Evolutionary conservation across 2,888 invertebrate species (phyloP).

Genomic region (Cheilosia soror): DNA sequence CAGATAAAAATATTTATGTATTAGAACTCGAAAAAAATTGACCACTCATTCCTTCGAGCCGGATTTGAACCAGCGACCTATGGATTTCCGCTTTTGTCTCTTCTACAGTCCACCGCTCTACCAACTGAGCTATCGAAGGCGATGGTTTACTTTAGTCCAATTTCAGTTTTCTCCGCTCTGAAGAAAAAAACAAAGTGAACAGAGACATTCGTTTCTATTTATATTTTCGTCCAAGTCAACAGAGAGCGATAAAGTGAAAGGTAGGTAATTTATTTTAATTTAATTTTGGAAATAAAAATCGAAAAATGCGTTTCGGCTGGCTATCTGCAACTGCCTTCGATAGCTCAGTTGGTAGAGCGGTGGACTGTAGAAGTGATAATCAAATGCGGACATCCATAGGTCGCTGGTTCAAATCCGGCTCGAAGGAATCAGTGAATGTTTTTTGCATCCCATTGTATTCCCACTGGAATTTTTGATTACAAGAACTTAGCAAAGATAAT

Average conservation of each 20-base stretch:
- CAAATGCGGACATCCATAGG: slow-evolving; percentile 76
- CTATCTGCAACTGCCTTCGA: slow-evolving; percentile 47
- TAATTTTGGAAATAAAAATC: too few species aligned
- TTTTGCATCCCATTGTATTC: too few species aligned
- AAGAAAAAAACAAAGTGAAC: background rate
- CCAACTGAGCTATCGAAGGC: slow-evolving; percentile 75
- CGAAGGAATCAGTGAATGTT: slow-evolving; percentile 62
- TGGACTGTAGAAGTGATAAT: slow-evolving; percentile 69
- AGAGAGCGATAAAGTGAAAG: too few species aligned
- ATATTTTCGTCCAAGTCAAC: too few species aligned
- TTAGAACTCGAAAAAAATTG: slow-evolving; percentile 15
- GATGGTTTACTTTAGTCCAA: slow-evolving; percentile 23
- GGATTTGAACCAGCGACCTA: slow-evolving; percentile 78
- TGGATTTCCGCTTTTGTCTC: slow-evolving; percentile 75
- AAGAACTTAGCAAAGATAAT: too few species aligned
- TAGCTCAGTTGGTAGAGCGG: slow-evolving; percentile 75
- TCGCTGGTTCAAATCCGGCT: slow-evolving; percentile 78
- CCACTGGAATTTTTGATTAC: too few species aligned
- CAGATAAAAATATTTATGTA: too few species aligned
- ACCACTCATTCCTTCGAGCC: slow-evolving; percentile 75
- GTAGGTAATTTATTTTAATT: too few species aligned
- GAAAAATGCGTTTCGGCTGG: too few species aligned
- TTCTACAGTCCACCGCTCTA: slow-evolving; percentile 75
- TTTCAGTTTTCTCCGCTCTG: slow-evolving; percentile 9
- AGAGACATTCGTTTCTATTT: too few species aligned